Evolutionary conservation across 1,140 invertebrate genomes (phyloP).

Genomic region (Rhyzopertha dominica): DNA sequence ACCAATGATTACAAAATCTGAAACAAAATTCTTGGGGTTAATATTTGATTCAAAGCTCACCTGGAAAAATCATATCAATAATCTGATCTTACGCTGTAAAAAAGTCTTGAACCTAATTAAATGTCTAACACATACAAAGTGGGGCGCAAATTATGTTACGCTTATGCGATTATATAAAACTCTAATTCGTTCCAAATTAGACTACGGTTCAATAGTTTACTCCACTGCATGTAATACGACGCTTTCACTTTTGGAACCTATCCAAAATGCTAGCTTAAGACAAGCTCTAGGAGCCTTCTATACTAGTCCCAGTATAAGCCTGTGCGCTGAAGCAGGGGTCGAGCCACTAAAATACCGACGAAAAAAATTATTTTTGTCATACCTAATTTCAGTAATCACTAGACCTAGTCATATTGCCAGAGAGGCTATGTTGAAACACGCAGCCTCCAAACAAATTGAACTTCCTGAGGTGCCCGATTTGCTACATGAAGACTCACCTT

Average conservation of each 20-base stretch:
- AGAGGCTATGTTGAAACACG: too few relatives aligned
- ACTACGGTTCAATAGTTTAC: conserved; percentile 19
- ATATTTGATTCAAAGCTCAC: conserved; percentile 13
- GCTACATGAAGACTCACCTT: too few relatives aligned
- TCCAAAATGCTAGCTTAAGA: conserved; percentile 10
- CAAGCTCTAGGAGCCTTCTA: conserved; percentile 14
- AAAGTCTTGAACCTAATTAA: conserved; percentile 13
- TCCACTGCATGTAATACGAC: conserved; percentile 5
- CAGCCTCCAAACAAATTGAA: too few relatives aligned
- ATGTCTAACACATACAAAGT: conserved; percentile 8
- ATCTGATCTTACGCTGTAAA: conserved; percentile 9
- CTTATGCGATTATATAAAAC: conserved; percentile 15
- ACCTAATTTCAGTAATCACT: too few relatives aligned
- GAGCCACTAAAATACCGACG: too few relatives aligned
- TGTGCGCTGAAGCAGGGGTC: conserved; percentile 14
- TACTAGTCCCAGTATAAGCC: conserved; percentile 12
- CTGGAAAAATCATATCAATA: conserved; percentile 10
- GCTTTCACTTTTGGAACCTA: conserved; percentile 10
- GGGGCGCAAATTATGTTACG: conserved; percentile 16
- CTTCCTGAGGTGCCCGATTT: too few relatives aligned
- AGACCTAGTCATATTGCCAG: too few relatives aligned
- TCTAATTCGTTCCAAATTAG: conserved; percentile 16
- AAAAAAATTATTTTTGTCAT: too few relatives aligned
- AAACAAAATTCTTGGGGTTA: conserved; percentile 11
- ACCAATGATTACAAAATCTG: conserved; percentile 4